These are phyloP conservation scores for Mythimna vitellina DNA, from an alignment of 2,888 invertebrate species.

Conservation along the genomic window DNA sequence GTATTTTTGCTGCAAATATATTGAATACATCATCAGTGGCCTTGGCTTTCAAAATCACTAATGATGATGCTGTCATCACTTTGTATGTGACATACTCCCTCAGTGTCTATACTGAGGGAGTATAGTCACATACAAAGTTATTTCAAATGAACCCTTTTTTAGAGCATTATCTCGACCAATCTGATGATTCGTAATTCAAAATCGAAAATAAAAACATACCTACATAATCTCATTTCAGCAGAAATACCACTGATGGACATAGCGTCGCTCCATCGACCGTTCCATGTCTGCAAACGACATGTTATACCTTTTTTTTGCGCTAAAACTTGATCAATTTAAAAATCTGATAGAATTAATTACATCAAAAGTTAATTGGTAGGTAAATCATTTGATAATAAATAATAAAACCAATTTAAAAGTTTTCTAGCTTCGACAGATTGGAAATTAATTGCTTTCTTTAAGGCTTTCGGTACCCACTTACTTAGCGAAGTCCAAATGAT, in stretches of 20 bases:
- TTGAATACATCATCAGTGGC: slow-evolving; percentile 52
- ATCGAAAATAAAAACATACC: too few relatives aligned
- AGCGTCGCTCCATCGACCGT: too few relatives aligned
- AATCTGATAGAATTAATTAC: neutral
- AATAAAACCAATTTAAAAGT: slow-evolving; percentile 34
- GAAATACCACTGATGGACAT: too few relatives aligned
- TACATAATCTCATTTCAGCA: too few relatives aligned
- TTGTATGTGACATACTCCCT: too few relatives aligned
- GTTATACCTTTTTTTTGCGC: neutral
- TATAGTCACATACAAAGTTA: neutral
- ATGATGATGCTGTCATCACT: slow-evolving; percentile 10
- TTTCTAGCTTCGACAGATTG: slow-evolving; percentile 47
- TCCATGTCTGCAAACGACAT: neutral
- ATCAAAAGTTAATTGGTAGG: slow-evolving; percentile 1
- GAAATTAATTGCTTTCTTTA: slow-evolving; percentile 58
- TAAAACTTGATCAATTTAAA: neutral
- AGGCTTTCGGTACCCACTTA: slow-evolving; percentile 25
- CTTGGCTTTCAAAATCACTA: slow-evolving; percentile 35
- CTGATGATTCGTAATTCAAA: too few relatives aligned
- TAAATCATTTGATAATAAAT: slow-evolving; percentile 17
- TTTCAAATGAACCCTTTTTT: neutral
- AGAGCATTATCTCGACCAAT: neutral
- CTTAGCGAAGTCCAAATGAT: slow-evolving; percentile 36
- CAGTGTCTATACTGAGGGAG: neutral
- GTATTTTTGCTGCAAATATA: slow-evolving; percentile 91